Base-by-base conservation (phyloP, 2,113 vertebrate genomes). In the Eulemur rufifrons region DNA sequence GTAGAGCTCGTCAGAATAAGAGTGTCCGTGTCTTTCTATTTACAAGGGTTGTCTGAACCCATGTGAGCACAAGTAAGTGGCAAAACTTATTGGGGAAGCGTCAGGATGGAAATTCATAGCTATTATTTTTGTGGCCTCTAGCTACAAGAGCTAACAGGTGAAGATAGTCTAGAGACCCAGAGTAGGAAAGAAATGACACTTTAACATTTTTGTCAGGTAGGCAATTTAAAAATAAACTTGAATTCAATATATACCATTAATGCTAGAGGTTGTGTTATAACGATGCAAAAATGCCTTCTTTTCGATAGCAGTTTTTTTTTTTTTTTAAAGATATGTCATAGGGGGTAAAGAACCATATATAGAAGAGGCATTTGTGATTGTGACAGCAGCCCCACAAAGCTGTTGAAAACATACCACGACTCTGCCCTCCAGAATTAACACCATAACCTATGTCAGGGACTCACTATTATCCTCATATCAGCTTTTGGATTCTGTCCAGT, bases 401-500 rank as follows among this genome's bases (percentile, higher is more conserved):
- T 97, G 96, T 91, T 97, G 98, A 93, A 98, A 98, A 97, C 95
- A 94, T 97, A 97, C 97, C 97, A 86, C 74, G 77, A 83, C 94
- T 97, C 94, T 98, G 95, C 97, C 97, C 98, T 98, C 86, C 96
- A 97, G 97, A 99, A 98, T 98, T 98, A 98, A 98, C 98, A 98
- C 97, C 52, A 34, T 98, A 98, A 98, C 99, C 98, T 98, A 94
- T 98, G 98, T 99, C 98, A 98, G 98, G 98, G 97, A 94, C 98
- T 98, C 97, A 94, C 98, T 97, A 98, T 98, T 98, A 98, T 98
- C 98, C 98, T 98, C 98, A 98, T 99, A 99, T 98, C 98, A 98
- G 98, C 25, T 98, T 98, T 98, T 99, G 99, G 98, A 99, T 98
- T 98, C 98, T 98, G 98, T 99, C 98, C 98, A 98, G 98, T 99